Evolutionary conservation across 2,888 invertebrate species (phyloP).

Genomic region (Sipunculus nudus): DNA sequence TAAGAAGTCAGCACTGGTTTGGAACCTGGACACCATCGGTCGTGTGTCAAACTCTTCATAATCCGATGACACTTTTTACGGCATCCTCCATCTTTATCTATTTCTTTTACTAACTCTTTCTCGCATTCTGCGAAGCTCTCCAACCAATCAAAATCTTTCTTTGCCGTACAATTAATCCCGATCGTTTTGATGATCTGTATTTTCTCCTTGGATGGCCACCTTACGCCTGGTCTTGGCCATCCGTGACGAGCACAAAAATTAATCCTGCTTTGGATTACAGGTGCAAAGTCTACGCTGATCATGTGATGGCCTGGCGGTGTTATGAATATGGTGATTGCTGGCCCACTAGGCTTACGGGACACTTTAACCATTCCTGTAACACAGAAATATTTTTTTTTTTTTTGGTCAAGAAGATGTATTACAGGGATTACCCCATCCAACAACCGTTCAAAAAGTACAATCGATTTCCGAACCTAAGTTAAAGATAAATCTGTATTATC

Average conservation of each 20-base stretch:
- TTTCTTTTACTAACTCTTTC: slow-evolving; percentile 14
- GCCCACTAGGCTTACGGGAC: slow-evolving; percentile 5
- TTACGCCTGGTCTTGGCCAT: slow-evolving; percentile 9
- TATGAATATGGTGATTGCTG: slow-evolving; percentile 4
- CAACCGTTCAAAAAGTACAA: too few relatives aligned
- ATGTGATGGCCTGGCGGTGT: not conserved
- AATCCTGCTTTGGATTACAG: slow-evolving; percentile 2
- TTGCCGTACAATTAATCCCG: slow-evolving; percentile 20
- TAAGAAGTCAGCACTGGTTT: too few relatives aligned
- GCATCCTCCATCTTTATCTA: slow-evolving; percentile 26
- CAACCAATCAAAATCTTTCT: slow-evolving; percentile 24
- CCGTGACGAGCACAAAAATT: not conserved
- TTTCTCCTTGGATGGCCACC: slow-evolving; percentile 22
- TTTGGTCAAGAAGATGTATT: too few relatives aligned
- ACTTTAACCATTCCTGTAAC: not conserved
- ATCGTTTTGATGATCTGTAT: slow-evolving; percentile 4
- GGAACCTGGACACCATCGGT: too few relatives aligned
- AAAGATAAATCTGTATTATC: too few relatives aligned
- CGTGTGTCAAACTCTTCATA: slow-evolving; percentile 32
- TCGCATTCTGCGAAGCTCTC: slow-evolving; percentile 15
- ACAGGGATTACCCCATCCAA: too few relatives aligned
- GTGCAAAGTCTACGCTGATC: slow-evolving; percentile 10
- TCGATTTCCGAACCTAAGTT: too few relatives aligned
- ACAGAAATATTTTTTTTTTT: too few relatives aligned
- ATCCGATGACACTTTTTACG: slow-evolving; percentile 29